Evolutionary conservation across 2,888 invertebrate species (phyloP), one percentile per base, ranked within the genome.

Genomic region (Ceratothoa steindachneri): DNA sequence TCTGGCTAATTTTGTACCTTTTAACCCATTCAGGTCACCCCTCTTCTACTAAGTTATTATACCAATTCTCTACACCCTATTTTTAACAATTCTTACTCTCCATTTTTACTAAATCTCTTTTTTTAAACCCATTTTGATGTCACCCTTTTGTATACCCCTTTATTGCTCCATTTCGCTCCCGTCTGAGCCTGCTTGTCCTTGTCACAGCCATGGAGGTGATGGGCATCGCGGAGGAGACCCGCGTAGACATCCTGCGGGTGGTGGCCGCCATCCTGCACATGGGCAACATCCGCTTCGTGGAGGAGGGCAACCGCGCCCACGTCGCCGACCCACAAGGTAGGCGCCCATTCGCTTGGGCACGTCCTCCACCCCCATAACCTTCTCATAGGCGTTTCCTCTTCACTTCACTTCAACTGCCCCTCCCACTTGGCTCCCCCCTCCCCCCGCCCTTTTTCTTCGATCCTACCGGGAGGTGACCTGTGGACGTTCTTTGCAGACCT

Each of bases 211-310:
- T 90, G 86, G 84, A 85, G 70, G 88, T 89, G 31, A 88, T 90
- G 84, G 88, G 88, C 30, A 85, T 90, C 69, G 82, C 84, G 27
- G 86, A 87, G 55, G 83, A 84, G 1, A 86, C 86, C 64, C 86
- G 88, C 80, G 84, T 84, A 69, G 87, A 88, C 80, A 87, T 89
- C 29, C 83, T 89, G 53, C 84, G 85, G 80, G 82, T 89, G 7
- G 87, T 89, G 0, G 87, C 89, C 7, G 89, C 88, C 28, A 86
- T 89, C 80, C 84, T 90, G 52, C 89, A 90, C 82, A 84, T 90
- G 22, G 89, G 89, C 80, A 90, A 89, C 82, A 85, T 90, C 77
- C 82, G 84, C 29, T 90, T 90, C 83, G 82, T 82, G 1, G 87
- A 88, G 77, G 86, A 87, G 68, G 87, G 86, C 74, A 89, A 85